Conservation (phyloP, 2,888 invertebrate species). For the Meiosimyza decipiens region DNA sequence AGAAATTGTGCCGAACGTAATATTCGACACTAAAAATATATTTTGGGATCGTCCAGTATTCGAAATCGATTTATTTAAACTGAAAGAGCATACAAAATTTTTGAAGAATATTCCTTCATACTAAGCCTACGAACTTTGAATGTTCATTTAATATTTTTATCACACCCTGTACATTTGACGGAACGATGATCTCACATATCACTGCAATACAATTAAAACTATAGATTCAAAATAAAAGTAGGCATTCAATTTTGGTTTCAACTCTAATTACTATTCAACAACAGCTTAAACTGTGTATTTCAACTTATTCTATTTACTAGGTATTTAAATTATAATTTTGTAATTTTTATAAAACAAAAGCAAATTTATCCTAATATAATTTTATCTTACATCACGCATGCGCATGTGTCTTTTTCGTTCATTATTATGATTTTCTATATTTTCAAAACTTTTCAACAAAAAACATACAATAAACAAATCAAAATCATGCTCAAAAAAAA, state of each 20-base stretch:
- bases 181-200: no score
- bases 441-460: conserved; percentile 2
- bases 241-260: conserved; percentile 22
- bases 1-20: no score
- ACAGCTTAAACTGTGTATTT: neutral
- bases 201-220: neutral
- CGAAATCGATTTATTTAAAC: no score
- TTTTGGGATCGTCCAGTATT: no score
- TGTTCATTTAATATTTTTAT: no score
- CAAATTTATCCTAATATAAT: conserved; percentile 63
- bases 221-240: neutral
- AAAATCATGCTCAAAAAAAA: no score
- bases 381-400: conserved; percentile 68
- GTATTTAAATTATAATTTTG: conserved; percentile 14
- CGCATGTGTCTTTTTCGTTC: conserved; percentile 63
- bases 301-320: conserved; percentile 20
- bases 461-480: conserved; percentile 1
- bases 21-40: no score
- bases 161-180: no score
- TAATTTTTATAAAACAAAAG: conserved; percentile 23
- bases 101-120: no score
- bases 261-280: neutral
- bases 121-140: no score
- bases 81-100: no score
- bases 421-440: conserved; percentile 39